Conservation (phyloP, 1,140 invertebrate species). For the Drosophila albomicans region DNA sequence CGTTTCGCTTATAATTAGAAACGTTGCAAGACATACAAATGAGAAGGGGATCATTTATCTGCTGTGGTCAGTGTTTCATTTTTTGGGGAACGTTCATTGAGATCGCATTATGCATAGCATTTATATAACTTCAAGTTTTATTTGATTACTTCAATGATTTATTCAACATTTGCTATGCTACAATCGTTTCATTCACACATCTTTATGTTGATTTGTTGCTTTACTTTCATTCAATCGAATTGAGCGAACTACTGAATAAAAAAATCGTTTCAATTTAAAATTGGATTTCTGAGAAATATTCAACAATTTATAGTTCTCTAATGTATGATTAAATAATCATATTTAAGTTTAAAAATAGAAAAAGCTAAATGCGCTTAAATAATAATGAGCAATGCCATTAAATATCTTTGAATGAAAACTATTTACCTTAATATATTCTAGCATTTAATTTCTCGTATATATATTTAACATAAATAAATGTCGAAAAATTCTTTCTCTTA, state of each 20-base stretch:
- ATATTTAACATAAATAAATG: no score
- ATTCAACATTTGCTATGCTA: neutral
- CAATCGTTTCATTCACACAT: constrained; percentile 7
- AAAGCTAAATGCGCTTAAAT: no score
- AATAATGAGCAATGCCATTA: no score
- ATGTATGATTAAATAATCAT: no score
- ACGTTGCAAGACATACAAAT: constrained; percentile 39
- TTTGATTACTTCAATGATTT: constrained; percentile 7
- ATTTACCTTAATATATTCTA: no score
- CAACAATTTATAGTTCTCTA: no score
- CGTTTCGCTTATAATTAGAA: constrained; percentile 47
- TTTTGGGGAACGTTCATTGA: constrained; percentile 22
- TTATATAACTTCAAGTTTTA: constrained; percentile 6
- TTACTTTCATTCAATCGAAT: neutral
- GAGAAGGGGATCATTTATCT: constrained; percentile 8
- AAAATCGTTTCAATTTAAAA: no score
- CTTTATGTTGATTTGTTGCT: neutral
- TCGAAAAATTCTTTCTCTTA: no score
- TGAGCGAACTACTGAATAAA: neutral
- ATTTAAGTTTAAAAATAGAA: no score
- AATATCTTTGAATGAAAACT: no score
- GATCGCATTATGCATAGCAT: constrained; percentile 31
- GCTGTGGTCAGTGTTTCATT: constrained; percentile 7
- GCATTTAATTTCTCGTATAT: no score
- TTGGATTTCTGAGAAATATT: no score